Conservation (phyloP, 2,113 vertebrate genomes). For the Colius striatus region DNA sequence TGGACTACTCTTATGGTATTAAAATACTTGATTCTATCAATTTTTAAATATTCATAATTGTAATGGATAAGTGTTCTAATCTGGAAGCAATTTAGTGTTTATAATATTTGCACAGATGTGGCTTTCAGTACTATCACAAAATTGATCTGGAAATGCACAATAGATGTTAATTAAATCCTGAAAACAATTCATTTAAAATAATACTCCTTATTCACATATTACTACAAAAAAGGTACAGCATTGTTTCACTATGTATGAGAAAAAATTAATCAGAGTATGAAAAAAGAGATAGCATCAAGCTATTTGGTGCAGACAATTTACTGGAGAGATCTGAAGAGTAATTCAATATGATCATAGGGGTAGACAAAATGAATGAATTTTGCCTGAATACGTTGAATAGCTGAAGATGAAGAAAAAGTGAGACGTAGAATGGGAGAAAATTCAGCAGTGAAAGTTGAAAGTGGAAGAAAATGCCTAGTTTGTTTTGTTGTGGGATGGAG, state of each 20-base stretch:
- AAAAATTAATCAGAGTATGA: background rate
- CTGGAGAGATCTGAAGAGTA: background rate
- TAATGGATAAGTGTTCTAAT: background rate
- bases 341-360: background rate
- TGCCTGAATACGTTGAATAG: background rate
- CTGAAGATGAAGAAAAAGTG: background rate
- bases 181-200: conserved; percentile 49
- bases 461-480: background rate
- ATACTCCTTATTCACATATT: background rate
- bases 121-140: background rate
- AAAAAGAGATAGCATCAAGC: background rate
- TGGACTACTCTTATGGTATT: background rate
- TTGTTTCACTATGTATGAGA: background rate
- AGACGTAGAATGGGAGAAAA: background rate
- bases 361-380: background rate
- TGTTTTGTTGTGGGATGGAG: background rate
- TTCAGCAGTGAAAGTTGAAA: background rate
- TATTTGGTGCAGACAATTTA: background rate
- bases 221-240: background rate
- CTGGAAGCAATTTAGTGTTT: background rate
- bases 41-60: background rate
- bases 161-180: conserved; percentile 46
- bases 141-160: conserved; percentile 35
- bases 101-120: background rate
- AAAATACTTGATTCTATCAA: background rate